These are phyloP conservation scores for Papilio protenor DNA, from an alignment of 2,888 invertebrate genomes.

Conservation along the genomic window DNA sequence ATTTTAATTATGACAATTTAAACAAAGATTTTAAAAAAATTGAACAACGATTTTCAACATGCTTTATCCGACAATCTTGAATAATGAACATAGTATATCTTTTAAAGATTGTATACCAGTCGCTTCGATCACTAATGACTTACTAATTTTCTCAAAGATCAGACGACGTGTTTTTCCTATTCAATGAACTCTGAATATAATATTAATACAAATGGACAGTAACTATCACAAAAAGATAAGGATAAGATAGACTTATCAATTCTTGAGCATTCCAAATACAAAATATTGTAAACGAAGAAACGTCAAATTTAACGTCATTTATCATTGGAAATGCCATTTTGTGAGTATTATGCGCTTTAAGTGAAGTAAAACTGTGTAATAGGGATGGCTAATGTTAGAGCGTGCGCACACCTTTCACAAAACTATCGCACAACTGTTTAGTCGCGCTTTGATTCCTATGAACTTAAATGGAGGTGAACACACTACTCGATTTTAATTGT, in stretches of 20 bases:
- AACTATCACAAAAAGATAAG: constrained; percentile 30
- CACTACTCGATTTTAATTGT: too few species aligned
- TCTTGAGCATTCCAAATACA: neutral
- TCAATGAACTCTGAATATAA: constrained; percentile 3
- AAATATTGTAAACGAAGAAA: neutral
- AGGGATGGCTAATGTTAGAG: too few species aligned
- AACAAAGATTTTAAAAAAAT: neutral
- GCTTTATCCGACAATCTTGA: neutral
- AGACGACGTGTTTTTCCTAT: neutral
- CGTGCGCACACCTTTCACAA: too few species aligned
- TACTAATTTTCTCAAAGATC: too few species aligned
- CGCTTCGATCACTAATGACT: too few species aligned
- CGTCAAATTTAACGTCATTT: neutral
- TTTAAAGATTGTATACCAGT: neutral
- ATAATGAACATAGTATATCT: neutral
- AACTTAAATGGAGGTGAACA: too few species aligned
- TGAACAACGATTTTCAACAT: neutral
- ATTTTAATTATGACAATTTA: neutral
- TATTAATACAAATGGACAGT: constrained; percentile 26
- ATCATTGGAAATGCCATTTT: neutral
- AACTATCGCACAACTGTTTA: too few species aligned
- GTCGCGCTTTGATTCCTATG: too few species aligned
- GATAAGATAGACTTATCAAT: constrained; percentile 34
- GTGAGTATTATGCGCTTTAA: neutral
- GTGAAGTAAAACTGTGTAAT: too few species aligned